Evolutionary conservation across 2,113 vertebrate species (phyloP).

Genomic region (Isichthys henryi): DNA sequence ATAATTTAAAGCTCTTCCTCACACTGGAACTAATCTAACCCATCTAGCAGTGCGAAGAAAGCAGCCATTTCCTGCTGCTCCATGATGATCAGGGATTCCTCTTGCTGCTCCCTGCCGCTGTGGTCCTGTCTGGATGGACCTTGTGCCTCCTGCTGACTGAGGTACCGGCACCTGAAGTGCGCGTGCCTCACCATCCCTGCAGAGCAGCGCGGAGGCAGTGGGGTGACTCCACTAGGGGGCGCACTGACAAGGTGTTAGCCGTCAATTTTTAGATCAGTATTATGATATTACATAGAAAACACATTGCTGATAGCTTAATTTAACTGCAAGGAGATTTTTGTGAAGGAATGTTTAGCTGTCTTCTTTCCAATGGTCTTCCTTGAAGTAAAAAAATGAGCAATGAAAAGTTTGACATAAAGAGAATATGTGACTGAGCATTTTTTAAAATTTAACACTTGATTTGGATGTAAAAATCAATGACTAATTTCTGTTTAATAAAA

Average conservation of each 20-base stretch:
- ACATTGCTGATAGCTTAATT: neutral
- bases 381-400: neutral
- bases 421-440: neutral
- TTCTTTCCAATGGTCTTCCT: neutral
- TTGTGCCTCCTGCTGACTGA: constrained; percentile 51
- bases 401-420: neutral
- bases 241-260: neutral
- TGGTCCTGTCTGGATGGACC: constrained; percentile 51
- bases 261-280: neutral
- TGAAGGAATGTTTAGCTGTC: neutral
- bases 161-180: neutral
- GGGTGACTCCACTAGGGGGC: neutral
- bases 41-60: constrained; percentile 88
- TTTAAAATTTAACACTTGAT: neutral
- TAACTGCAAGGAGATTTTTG: neutral
- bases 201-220: neutral
- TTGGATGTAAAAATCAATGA: neutral
- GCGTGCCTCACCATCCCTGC: neutral
- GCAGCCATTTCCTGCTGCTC: constrained; percentile 83
- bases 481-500: constrained; percentile 4
- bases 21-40: constrained; percentile 20
- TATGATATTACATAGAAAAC: neutral
- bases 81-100: constrained; percentile 59
- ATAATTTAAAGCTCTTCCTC: neutral
- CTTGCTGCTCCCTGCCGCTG: constrained; percentile 12